Conservation (phyloP, 1,140 invertebrate genomes). For the Leptopilina clavipes region DNA sequence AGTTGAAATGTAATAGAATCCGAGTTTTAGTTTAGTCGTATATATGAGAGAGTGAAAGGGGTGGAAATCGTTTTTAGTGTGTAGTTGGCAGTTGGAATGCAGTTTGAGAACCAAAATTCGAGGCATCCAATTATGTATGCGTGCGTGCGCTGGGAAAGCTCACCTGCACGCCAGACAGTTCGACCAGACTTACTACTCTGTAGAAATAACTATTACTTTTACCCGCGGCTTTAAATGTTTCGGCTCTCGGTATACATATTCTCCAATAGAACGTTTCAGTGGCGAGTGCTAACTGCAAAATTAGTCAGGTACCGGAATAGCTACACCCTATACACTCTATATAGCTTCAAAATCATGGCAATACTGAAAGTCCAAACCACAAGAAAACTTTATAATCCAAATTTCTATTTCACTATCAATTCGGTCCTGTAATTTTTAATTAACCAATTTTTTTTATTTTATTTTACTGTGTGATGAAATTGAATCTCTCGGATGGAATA, state of each 20-base stretch:
- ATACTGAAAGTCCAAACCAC: slow-evolving; percentile 21
- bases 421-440: too few species aligned
- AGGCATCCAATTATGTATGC: slow-evolving; percentile 60
- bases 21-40: slow-evolving; percentile 53
- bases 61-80: slow-evolving; percentile 36
- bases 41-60: slow-evolving; percentile 34
- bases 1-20: slow-evolving; percentile 53
- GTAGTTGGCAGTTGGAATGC: slow-evolving; percentile 27
- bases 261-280: slow-evolving; percentile 47
- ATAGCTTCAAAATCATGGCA: slow-evolving; percentile 46
- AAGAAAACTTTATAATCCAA: too few species aligned
- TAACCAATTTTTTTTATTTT: too few species aligned
- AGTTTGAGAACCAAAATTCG: slow-evolving; percentile 47
- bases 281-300: slow-evolving; percentile 48
- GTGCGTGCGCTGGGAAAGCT: slow-evolving; percentile 61
- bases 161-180: slow-evolving; percentile 59
- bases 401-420: too few species aligned
- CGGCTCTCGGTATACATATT: slow-evolving; percentile 48
- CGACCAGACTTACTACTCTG: slow-evolving; percentile 42
- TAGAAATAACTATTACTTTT: slow-evolving; percentile 59
- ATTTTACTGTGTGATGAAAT: too few species aligned
- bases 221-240: slow-evolving; percentile 55
- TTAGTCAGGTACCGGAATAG: slow-evolving; percentile 53
- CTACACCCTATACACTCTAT: slow-evolving; percentile 46
- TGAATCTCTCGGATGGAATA: too few species aligned